Conservation (phyloP, 2,888 invertebrate species). For the Andrena chrysosceles region DNA sequence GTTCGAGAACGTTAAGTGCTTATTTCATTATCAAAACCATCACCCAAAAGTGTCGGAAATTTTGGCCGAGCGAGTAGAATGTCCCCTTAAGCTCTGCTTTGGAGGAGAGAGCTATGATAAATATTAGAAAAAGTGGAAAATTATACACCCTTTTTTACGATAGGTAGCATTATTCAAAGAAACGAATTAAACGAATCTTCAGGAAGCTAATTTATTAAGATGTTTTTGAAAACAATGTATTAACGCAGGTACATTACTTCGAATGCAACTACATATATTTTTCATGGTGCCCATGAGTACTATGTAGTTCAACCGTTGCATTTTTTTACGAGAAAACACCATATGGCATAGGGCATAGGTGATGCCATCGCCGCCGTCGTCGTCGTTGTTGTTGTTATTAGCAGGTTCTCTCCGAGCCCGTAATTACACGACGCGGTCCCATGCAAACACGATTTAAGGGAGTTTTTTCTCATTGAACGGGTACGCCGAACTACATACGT, state of each 20-base stretch:
- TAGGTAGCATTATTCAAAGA: no score
- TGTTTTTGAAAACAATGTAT: neutral
- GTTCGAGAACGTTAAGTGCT: no score
- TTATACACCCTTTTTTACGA: no score
- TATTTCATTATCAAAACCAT: no score
- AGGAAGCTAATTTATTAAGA: neutral
- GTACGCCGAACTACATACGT: slow-evolving; percentile 38
- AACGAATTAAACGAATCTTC: no score
- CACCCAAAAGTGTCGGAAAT: no score
- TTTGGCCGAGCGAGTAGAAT: no score
- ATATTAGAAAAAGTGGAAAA: no score
- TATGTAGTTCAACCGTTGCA: slow-evolving; percentile 47
- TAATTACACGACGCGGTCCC: slow-evolving; percentile 64
- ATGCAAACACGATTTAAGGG: slow-evolving; percentile 59
- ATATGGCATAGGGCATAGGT: slow-evolving; percentile 73
- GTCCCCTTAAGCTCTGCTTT: no score
- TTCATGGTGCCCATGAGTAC: neutral
- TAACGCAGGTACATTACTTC: neutral
- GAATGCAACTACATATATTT: neutral
- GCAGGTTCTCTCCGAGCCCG: slow-evolving; percentile 42
- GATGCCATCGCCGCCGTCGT: slow-evolving; percentile 40
- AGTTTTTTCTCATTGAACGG: slow-evolving; percentile 55
- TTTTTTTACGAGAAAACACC: slow-evolving; percentile 60
- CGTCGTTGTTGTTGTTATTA: slow-evolving; percentile 61
- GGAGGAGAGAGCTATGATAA: no score